Conservation (phyloP, 1,140 invertebrate species). For the Tachypleus tridentatus region DNA sequence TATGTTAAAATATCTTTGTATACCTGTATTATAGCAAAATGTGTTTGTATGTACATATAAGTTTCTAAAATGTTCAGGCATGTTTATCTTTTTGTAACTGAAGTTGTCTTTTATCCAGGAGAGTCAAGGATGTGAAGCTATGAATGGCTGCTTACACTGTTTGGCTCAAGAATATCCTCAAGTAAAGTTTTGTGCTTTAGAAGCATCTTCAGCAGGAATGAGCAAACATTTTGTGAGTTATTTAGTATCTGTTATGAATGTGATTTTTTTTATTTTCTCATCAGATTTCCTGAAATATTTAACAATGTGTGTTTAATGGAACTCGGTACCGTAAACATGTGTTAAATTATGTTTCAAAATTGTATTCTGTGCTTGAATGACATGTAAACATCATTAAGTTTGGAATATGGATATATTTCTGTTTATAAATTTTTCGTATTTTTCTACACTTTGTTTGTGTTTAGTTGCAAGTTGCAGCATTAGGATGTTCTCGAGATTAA, state of each 20-base stretch:
- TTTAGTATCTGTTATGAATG: constrained; percentile 7
- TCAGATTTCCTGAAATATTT: background rate
- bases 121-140: constrained; percentile 58
- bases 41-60: constrained; percentile 6
- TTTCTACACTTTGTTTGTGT: no score
- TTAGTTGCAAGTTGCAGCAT: no score
- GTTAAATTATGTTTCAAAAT: no score
- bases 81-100: no score
- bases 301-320: no score
- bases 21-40: background rate
- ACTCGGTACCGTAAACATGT: no score
- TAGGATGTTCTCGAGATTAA: no score
- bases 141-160: constrained; percentile 70
- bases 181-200: constrained; percentile 83
- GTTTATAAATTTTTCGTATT: no score
- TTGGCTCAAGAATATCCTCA: constrained; percentile 68
- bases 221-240: constrained; percentile 59
- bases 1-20: background rate
- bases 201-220: constrained; percentile 50
- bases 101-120: constrained; percentile 19
- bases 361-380: no score
- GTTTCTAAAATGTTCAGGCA: no score
- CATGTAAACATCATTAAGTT: no score
- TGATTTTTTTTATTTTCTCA: background rate
- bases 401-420: no score